Evolutionary conservation across 2,888 invertebrate species (phyloP), one percentile per base, ranked within the genome.

Genomic region (Drosophila putrida): DNA sequence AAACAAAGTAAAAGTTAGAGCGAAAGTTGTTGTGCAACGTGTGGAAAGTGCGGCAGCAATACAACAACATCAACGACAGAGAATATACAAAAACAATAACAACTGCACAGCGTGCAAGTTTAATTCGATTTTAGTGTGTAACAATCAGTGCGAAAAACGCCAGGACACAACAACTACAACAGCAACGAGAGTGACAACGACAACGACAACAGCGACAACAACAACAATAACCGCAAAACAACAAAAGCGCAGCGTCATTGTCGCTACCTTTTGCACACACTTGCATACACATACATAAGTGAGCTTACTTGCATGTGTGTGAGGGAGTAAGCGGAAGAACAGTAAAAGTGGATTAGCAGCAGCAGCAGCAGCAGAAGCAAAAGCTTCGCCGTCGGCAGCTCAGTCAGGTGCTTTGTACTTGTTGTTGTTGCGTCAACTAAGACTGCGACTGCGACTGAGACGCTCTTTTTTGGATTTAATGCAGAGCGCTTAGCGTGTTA

Each of bases 101-200:
- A 54, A 51, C 31, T 55, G 60, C 70, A 33, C 75, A 59, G 54
- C 78, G 74, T 64, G 71, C 85, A 88, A 85, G 82, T 87, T 89
- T 89, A 85, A 87, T 87, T 89, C 78, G 80, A 85, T 89, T 89
- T 89, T 80, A 80, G 84, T 87, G 79, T 79, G 80, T 69, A 87
- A 87, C 88, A 85, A 85, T 89, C 80, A 89, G 85, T 84, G 74
- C 62, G 66, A 80, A 67, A 82, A 83, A 77, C 80, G 67, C 46
- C 65, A 72, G 57, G 61, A 62, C 54, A 51, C 62, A 60, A 59
- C 68, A 71, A 44, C 43, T 61, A 44, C 58, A 31, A 50, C 57
- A 63, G 57, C 62, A 68, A 55, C 70, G 54, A 38, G 47, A 36
- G 15, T 35, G 67, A 33, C 41, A 39, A 10, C 55, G 39, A 50